phyloP scores from a whole-genome alignment of 1,140 invertebrate species.

The Whitmania pigra region DNA sequence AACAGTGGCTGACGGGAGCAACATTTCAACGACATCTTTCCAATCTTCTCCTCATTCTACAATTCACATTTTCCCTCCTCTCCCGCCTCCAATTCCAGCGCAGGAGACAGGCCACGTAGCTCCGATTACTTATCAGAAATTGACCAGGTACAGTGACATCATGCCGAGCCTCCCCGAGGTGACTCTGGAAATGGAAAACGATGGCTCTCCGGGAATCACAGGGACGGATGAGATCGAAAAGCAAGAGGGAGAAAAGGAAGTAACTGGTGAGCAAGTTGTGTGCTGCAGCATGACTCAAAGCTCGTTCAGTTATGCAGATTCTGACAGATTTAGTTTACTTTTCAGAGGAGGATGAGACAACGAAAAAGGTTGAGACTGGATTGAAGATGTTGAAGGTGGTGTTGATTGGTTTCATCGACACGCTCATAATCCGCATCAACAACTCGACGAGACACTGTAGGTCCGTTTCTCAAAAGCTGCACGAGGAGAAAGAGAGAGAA shows the following conservation, averaged over 20 bases:
- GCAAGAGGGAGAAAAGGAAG: not conserved
- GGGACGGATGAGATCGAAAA: not conserved
- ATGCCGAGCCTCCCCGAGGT: constrained; percentile 6
- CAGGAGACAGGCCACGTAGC: not conserved
- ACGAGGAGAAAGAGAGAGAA: constrained; percentile 17
- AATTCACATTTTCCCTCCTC: constrained; percentile 1
- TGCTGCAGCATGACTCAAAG: not conserved
- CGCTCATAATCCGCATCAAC: constrained; percentile 12
- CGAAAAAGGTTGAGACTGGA: constrained; percentile 9
- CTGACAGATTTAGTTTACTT: not conserved
- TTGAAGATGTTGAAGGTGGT: not conserved
- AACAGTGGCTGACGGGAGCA: not conserved
- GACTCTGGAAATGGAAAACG: constrained; percentile 3
- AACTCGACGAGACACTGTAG: constrained; percentile 18
- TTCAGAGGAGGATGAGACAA: not conserved
- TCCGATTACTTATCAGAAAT: not conserved
- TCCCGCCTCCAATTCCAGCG: not conserved
- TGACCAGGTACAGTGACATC: not conserved
- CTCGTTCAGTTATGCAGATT: not conserved
- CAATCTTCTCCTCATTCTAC: not conserved
- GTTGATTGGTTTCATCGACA: constrained; percentile 7
- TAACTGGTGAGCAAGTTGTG: not conserved
- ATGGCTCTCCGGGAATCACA: not conserved
- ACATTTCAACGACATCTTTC: not conserved
- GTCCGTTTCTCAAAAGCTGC: constrained; percentile 15